These are phyloP conservation scores for Apostichopus parvimensis DNA, from an alignment of 35 echinoderm and acorn worm genomes.

Conservation along the genomic window DNA sequence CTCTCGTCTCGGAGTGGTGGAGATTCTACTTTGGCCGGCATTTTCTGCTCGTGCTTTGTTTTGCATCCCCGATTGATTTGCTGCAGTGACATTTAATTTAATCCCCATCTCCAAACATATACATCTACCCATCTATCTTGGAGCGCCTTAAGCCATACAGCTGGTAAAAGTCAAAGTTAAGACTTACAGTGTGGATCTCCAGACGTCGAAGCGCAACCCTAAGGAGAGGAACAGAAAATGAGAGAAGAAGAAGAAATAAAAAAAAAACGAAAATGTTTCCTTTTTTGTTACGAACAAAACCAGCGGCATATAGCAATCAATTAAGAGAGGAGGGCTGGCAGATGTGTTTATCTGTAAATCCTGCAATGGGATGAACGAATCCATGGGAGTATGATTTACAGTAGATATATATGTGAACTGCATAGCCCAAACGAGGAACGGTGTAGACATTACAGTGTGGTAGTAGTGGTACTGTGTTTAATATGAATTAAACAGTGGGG, in stretches of 20 bases:
- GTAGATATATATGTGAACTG: too few species aligned
- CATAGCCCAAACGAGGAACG: too few species aligned
- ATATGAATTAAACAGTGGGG: too few species aligned
- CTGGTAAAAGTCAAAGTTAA: conserved; percentile 16
- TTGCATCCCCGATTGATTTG: conserved; percentile 13
- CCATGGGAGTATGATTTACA: too few species aligned
- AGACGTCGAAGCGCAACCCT: background rate
- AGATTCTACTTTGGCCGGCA: background rate
- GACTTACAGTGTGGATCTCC: background rate
- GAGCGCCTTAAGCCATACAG: conserved; percentile 2
- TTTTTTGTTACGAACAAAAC: too few species aligned
- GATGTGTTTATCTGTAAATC: too few species aligned
- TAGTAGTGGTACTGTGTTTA: too few species aligned
- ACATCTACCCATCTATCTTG: background rate
- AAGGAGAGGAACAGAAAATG: background rate
- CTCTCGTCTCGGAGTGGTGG: background rate
- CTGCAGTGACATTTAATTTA: conserved; percentile 35
- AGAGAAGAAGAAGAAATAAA: background rate
- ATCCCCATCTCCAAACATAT: background rate
- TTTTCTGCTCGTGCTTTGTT: background rate
- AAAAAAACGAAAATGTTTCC: background rate
- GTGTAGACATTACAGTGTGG: too few species aligned
- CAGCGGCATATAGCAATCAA: too few species aligned
- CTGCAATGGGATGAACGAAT: too few species aligned
- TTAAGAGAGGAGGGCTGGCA: too few species aligned